Evolutionary conservation across 2,797 vertebrate genomes (phyloP).

Genomic region (Crenuchus spilurus): DNA sequence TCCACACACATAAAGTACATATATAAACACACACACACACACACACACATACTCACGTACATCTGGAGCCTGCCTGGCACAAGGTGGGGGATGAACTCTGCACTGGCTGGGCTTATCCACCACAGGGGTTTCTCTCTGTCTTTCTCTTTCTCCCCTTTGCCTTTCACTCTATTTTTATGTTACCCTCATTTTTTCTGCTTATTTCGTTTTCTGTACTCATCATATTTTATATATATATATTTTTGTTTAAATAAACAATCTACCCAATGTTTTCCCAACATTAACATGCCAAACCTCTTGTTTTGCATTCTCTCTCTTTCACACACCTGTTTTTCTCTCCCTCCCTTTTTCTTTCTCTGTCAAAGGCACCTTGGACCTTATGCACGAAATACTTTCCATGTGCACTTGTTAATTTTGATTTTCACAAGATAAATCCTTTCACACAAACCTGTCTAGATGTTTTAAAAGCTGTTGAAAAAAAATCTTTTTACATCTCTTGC

Average conservation of each 20-base stretch:
- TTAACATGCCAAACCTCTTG: conserved; percentile 36
- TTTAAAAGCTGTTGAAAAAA: conserved; percentile 64
- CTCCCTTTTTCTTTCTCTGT: conserved; percentile 17
- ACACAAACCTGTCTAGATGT: conserved; percentile 61
- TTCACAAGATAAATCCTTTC: conserved; percentile 63
- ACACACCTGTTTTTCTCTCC: conserved; percentile 6
- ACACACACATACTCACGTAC: conserved; percentile 26
- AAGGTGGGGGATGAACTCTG: conserved; percentile 49
- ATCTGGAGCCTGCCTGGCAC: conserved; percentile 38
- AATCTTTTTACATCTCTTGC: conserved; percentile 62
- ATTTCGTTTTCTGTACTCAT: too few species aligned
- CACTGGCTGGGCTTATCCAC: conserved; percentile 71
- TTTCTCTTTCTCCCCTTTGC: conserved; percentile 20
- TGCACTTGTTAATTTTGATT: conserved; percentile 63
- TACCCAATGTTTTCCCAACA: too few species aligned
- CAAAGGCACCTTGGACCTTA: conserved; percentile 73
- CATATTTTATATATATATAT: too few species aligned
- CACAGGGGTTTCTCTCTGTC: conserved; percentile 69
- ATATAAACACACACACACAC: conserved; percentile 33
- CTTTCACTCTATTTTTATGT: background rate
- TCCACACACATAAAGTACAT: conserved; percentile 12
- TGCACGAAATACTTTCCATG: conserved; percentile 79
- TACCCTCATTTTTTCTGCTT: background rate
- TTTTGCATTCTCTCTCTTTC: conserved; percentile 37
- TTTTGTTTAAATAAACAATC: too few species aligned